Base-by-base conservation (phyloP, 2,113 vertebrate genomes). In the Nycticebus coucang region DNA sequence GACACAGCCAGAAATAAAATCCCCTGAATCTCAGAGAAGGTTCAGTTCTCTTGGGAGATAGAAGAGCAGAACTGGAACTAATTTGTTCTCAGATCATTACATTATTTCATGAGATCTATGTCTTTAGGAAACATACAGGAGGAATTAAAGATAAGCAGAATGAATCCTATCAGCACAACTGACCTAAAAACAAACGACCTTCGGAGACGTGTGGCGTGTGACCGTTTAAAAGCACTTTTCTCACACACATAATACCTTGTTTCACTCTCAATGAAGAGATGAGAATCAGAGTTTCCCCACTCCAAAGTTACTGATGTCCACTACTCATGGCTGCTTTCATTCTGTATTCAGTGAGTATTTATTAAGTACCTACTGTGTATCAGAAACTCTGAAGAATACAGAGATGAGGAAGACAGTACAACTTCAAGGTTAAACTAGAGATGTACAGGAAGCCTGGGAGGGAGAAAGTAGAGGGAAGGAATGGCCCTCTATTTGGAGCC, bases 1-100 rank as follows among this genome's bases (percentile, higher is more conserved):
- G 77, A 85, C 89, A 92, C 18, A n/a, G 19, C 33, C 71, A 72
- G 93, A 85, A 95, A 86, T 81, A 37, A 94, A 95, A 93, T 55
- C 30, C 81, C 57, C 77, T 37, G 77, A 72, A 57, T 77, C 89
- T 95, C 87, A 64, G 64, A 83, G 72, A 95, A 85, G 93, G 95
- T 69, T 50, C 83, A 50, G 18, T 71, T 92, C 90, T 95, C 2
- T 62, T 33, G 26, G 60, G 77, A 90, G 72, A 95, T 45, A 7
- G 41, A 83, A 95, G 74, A 82, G 37, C 22, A 5, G 19, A 57
- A 71, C 41, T 21, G 10, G 11, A 19, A 1, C 21, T 14, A 62
- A 94, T 91, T 66, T 78, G 13, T 74, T 87, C 55, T 92, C n/a
- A n/a, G 72, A 74, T 74, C 55, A 26, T 80, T 83, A 24, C 59